These are phyloP conservation scores for Rotaria sp. DNA, from an alignment of 2,888 invertebrate species.

Conservation along the genomic window DNA sequence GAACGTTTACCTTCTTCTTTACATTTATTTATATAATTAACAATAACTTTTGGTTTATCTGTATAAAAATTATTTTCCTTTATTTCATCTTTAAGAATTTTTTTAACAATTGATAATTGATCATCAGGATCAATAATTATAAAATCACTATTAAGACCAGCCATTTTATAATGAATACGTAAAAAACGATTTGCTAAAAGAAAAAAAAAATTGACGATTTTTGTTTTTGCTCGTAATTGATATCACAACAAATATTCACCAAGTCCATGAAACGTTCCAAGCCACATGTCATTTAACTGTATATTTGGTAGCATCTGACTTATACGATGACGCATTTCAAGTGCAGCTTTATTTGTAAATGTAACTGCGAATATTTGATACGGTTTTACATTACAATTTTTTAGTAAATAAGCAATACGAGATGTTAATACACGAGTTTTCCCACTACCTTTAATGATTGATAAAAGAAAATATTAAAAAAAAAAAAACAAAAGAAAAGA, in stretches of 20 bases:
- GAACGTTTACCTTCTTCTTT: slow-evolving; percentile 16
- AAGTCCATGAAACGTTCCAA: slow-evolving; percentile 18
- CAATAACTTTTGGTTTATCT: slow-evolving; percentile 11
- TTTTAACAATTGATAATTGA: not conserved
- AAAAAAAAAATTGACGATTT: not conserved
- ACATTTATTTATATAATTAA: slow-evolving; percentile 1
- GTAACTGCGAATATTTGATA: not conserved
- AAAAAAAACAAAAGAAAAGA: not conserved
- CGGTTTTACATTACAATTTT: not conserved
- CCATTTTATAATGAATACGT: slow-evolving; percentile 18
- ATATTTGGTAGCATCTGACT: not conserved
- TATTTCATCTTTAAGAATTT: not conserved
- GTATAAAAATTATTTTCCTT: not conserved
- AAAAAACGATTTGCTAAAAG: not conserved
- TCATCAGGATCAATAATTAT: not conserved
- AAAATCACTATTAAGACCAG: not conserved
- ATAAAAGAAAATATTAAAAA: not conserved
- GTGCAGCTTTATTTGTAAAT: not conserved
- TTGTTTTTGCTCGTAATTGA: too few relatives aligned
- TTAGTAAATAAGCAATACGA: not conserved
- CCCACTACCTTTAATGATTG: not conserved
- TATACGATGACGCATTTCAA: not conserved
- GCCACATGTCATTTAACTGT: not conserved
- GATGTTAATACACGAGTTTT: slow-evolving; percentile 9
- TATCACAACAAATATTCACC: not conserved